Evolutionary conservation across 2,888 invertebrate species (phyloP).

Genomic region (Auanema sp.): DNA sequence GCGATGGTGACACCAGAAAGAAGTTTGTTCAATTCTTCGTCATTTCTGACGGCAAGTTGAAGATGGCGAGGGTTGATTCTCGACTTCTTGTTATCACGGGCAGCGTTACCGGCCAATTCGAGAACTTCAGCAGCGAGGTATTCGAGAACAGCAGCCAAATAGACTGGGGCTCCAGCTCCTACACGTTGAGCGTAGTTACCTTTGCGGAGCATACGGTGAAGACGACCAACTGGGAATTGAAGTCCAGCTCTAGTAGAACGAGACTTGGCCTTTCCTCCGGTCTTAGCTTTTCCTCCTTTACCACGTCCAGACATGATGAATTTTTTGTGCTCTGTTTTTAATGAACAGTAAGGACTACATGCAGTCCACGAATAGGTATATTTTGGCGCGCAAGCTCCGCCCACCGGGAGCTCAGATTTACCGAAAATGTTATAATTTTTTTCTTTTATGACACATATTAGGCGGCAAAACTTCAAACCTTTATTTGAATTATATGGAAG

Average conservation of each 20-base stretch:
- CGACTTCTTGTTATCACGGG: conserved; percentile 68
- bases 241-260: conserved; percentile 61
- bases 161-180: conserved; percentile 60
- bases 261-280: conserved; percentile 49
- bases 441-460: too few relatives aligned
- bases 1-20: conserved; percentile 77
- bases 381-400: too few relatives aligned
- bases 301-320: conserved; percentile 77
- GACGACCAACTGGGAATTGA: conserved; percentile 63
- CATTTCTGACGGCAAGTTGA: conserved; percentile 60
- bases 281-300: conserved; percentile 67
- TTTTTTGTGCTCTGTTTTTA: too few relatives aligned
- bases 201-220: conserved; percentile 60
- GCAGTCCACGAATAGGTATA: too few relatives aligned
- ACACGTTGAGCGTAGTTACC: conserved; percentile 60
- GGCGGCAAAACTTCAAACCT: too few relatives aligned
- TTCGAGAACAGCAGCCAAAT: conserved; percentile 59
- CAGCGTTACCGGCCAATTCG: conserved; percentile 64
- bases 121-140: conserved; percentile 60
- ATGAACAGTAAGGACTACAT: too few relatives aligned
- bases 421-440: too few relatives aligned
- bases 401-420: too few relatives aligned
- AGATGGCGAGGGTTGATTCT: conserved; percentile 66
- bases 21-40: conserved; percentile 62
- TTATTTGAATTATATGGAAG: too few relatives aligned